Conservation (phyloP, 2,113 vertebrate species). For the Progne subis region DNA sequence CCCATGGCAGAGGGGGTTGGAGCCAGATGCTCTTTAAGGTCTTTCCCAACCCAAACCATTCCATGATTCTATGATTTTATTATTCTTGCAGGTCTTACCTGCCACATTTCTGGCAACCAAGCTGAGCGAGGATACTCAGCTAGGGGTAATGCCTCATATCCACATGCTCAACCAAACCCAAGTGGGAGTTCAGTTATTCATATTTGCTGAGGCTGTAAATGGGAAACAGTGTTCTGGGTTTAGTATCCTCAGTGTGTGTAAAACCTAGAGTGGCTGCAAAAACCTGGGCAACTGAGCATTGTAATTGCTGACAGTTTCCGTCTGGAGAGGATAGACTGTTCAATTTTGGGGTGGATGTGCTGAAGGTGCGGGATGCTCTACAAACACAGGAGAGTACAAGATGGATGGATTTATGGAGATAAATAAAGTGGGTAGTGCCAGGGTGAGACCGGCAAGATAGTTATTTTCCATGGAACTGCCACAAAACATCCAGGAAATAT, state of each 20-base stretch:
- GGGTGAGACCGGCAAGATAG: neutral
- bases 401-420: neutral
- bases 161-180: neutral
- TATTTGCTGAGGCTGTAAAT: neutral
- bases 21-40: neutral
- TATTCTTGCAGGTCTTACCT: neutral
- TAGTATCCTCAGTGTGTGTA: too few species aligned
- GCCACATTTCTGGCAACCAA: rapidly evolving
- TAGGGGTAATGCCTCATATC: neutral
- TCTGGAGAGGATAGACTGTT: neutral
- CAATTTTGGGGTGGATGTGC: neutral
- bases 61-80: neutral
- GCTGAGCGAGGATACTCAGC: neutral
- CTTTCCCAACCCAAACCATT: neutral
- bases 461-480: neutral
- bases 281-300: too few species aligned
- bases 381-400: neutral
- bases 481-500: neutral
- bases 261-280: neutral
- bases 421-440: neutral
- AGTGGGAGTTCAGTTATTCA: rapidly evolving
- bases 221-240: neutral
- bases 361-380: neutral
- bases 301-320: neutral
- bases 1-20: rapidly evolving